Conservation (phyloP, 2,113 vertebrate species). For the Aegithalos caudatus region DNA sequence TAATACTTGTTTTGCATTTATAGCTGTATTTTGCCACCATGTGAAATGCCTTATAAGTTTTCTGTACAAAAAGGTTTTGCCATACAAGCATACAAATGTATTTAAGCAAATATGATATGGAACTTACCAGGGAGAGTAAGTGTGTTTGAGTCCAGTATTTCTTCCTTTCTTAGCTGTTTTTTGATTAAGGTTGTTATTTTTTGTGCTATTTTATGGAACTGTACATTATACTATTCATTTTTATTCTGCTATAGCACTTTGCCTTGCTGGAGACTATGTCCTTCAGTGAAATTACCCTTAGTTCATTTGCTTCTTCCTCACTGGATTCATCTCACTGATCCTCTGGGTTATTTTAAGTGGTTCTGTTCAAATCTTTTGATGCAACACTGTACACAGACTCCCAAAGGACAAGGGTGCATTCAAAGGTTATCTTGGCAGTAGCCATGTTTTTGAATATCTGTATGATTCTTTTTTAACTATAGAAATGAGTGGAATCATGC, state of each 20-base stretch:
- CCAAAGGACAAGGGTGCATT: background rate
- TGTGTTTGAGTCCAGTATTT: background rate
- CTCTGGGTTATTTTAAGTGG: background rate
- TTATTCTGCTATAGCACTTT: background rate
- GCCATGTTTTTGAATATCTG: background rate
- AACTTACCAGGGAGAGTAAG: background rate
- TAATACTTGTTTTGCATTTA: conserved; percentile 46
- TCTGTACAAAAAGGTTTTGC: background rate
- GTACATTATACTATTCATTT: background rate
- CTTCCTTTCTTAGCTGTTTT: background rate
- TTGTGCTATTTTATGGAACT: background rate
- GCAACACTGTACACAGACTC: background rate
- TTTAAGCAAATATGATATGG: background rate
- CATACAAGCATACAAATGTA: background rate
- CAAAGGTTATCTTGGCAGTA: background rate
- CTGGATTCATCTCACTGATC: background rate
- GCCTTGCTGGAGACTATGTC: background rate
- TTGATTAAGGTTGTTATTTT: background rate
- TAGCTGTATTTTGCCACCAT: background rate
- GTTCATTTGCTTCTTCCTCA: background rate
- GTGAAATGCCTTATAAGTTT: conserved; percentile 4
- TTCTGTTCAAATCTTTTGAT: background rate
- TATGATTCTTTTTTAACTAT: background rate
- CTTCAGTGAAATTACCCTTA: background rate
- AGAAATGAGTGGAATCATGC: background rate